Conservation (phyloP, 2,113 vertebrate species). For the Varanus komodoensis region DNA sequence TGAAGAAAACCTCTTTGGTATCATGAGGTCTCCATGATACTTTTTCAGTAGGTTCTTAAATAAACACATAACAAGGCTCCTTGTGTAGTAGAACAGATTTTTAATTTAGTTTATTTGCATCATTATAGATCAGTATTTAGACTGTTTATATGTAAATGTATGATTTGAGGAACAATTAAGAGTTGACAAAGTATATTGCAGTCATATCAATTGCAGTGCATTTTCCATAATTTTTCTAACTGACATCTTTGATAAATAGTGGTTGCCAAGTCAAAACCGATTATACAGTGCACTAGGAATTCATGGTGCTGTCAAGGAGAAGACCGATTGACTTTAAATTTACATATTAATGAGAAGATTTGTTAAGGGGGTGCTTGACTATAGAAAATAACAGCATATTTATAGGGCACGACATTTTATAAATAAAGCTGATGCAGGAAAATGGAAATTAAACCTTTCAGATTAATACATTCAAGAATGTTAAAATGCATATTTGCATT, state of each 20-base stretch:
- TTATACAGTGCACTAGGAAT: constrained; percentile 96
- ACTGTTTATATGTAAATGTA: constrained; percentile 89
- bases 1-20: constrained; percentile 53
- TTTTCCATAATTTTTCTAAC: constrained; percentile 89
- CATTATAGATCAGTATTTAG: constrained; percentile 86
- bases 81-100: constrained; percentile 79
- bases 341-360: constrained; percentile 99
- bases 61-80: constrained; percentile 77
- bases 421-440: constrained; percentile 99
- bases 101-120: constrained; percentile 87
- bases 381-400: constrained; percentile 97
- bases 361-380: constrained; percentile 97
- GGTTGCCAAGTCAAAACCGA: constrained; percentile 96
- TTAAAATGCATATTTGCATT: constrained; percentile 96
- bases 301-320: constrained; percentile 91
- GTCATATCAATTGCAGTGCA: constrained; percentile 85
- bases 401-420: constrained; percentile 99
- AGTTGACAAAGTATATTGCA: constrained; percentile 87
- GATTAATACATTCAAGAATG: constrained; percentile 97
- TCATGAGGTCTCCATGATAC: constrained; percentile 60
- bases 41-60: constrained; percentile 75
- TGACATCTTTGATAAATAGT: constrained; percentile 92
- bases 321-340: constrained; percentile 99
- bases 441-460: constrained; percentile 99
- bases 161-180: constrained; percentile 90